Evolutionary conservation across 2,797 vertebrate genomes (phyloP), one percentile per base, ranked within the genome.

Genomic region (Poecilia wingei): DNA sequence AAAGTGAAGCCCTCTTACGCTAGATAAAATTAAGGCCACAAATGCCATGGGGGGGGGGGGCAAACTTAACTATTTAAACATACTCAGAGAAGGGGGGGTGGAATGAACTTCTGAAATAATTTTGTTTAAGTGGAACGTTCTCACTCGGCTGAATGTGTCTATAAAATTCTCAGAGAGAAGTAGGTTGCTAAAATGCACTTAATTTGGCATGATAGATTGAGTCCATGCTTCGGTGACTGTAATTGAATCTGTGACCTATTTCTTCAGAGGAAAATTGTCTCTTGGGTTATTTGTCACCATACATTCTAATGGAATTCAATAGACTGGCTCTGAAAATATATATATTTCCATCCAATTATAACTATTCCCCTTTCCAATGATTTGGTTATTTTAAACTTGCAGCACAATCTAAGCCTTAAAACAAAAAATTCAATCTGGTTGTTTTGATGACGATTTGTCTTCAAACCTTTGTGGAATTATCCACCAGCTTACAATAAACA

Each of bases 161-260:
- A 98, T 99, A 98, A 98, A 98, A 99, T 97, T 98, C 96, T 96
- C 95, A 96, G 96, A 97, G 97, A 98, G 98, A 99, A 98, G 97
- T 99, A 99, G 98, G 98, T 99, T 99, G 97, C 98, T 99, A 99
- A 99, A 99, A 98, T 97, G 97, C 97, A 99, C 97, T 99, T 99
- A 99, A 99, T 99, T 99, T 99, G 98, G 97, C 98, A 98, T 99
- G 98, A 99, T 99, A 99, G 98, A 99, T 99, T 99, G 98, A 98
- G 98, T 98, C 97, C 97, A 99, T 97, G 98, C 97, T 98, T 98
- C 98, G 97, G 95, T 98, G 98, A 96, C 96, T 99, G 97, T 99
- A 99, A 99, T 99, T 99, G 98, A 99, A 99, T 99, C 98, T 98
- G 97, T 99, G 98, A 99, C 98, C 98, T 99, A 99, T 99, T 99